Conservation (phyloP, 2,113 vertebrate species). For the Heterocephalus glaber region DNA sequence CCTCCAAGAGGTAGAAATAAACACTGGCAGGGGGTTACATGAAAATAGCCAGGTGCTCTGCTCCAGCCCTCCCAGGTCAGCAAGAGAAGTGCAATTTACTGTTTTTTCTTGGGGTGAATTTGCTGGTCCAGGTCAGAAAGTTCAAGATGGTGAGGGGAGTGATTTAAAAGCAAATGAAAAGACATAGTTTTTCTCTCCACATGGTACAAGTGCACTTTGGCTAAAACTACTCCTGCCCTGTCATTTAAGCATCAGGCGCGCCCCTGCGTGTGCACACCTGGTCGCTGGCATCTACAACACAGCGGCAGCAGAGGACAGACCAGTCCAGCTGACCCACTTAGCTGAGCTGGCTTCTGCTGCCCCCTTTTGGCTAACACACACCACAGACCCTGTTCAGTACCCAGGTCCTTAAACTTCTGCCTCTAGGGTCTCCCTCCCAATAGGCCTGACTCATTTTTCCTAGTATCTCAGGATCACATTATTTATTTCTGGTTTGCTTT, state of each 20-base stretch:
- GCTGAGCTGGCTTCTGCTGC: neutral
- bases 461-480: neutral
- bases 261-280: neutral
- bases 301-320: neutral
- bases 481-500: neutral
- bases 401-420: neutral
- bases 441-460: neutral
- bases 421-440: neutral
- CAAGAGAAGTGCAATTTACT: conserved; percentile 52
- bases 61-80: conserved; percentile 46
- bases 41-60: conserved; percentile 66
- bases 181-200: conserved; percentile 59
- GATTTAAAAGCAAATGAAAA: conserved; percentile 72
- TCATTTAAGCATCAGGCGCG: conserved; percentile 53
- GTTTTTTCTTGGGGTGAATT: conserved; percentile 41
- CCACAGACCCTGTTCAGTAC: neutral
- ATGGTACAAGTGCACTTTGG: conserved; percentile 17
- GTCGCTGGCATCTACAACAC: neutral
- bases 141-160: conserved; percentile 37
- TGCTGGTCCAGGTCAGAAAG: conserved; percentile 37
- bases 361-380: neutral
- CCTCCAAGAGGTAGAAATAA: conserved; percentile 73
- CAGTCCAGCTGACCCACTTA: neutral
- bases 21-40: conserved; percentile 56
- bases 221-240: conserved; percentile 6